phyloP scores from a whole-genome alignment of 2,113 vertebrate species.

The Corydoras maculifer region DNA sequence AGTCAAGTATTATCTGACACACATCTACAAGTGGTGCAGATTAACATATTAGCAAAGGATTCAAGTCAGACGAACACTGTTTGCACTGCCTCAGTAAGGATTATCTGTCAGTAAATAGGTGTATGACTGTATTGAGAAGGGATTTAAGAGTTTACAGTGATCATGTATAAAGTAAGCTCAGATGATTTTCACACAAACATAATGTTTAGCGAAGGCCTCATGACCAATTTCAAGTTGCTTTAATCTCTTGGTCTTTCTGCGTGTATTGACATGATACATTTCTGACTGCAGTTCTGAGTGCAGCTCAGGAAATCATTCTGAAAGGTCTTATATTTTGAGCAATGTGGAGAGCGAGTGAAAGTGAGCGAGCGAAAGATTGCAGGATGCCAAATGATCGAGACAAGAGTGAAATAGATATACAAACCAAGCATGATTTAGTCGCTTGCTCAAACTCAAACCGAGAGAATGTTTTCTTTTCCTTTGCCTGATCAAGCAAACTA shows the following conservation, averaged over 20 bases:
- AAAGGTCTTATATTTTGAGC: neutral
- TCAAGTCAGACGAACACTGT: conserved; percentile 5
- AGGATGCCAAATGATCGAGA: neutral
- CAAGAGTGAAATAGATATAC: neutral
- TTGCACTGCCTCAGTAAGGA: conserved; percentile 24
- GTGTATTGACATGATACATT: conserved; percentile 42
- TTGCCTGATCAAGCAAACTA: conserved; percentile 3
- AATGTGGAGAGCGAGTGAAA: neutral
- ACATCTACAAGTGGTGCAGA: neutral
- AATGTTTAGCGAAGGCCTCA: conserved; percentile 51
- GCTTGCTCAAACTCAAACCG: conserved; percentile 12
- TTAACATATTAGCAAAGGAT: conserved; percentile 22
- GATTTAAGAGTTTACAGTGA: conserved; percentile 29
- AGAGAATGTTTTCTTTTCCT: neutral
- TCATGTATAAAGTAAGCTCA: conserved; percentile 26
- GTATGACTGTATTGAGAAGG: conserved; percentile 25
- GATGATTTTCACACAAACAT: conserved; percentile 42
- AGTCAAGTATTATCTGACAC: no score
- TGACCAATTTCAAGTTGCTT: conserved; percentile 53
- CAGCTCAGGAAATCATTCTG: conserved; percentile 31
- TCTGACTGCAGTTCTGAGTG: conserved; percentile 42
- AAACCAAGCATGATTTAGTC: neutral
- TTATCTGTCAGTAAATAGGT: conserved; percentile 36
- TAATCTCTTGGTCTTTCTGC: conserved; percentile 50
- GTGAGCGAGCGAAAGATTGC: neutral